Base-by-base conservation (phyloP, 2,888 invertebrate genomes). In the Cantharis rustica region DNA sequence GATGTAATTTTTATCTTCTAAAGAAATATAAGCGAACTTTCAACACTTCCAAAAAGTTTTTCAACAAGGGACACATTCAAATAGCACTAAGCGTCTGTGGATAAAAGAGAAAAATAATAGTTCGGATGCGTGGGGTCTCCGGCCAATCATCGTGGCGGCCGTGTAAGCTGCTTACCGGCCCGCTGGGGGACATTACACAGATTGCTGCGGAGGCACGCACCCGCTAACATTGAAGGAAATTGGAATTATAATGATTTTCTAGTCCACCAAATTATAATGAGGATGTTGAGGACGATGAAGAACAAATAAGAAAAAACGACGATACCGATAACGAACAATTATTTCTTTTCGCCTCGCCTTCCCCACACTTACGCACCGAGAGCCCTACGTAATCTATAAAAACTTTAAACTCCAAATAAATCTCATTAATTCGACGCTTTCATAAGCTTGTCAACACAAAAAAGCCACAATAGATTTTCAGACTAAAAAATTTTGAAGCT, bases 111-210 rank as follows among this genome's bases (percentile, higher is more conserved):
- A 85, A 84, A 84, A 85, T 84, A 84, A 84, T 82, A 82, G 84
- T 82, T 82, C 80, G 79, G 81, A 80, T 82, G 81, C 82, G 82
- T 80, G 80, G 79, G 84, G 84, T 84, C 84, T 83, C 84, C 81
- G 83, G 81, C 83, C 85, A 86, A 86, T 85, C 85, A 85, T 86
- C 85, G 84, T 82, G 84, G 83, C 83, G 83, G 81, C 81, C 82
- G 83, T 82, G 84, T 86, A 86, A 86, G 86, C 86, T 84, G 85
- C 86, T 86, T 86, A 86, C 84, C 84, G 85, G 84, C 82, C 86
- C 86, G 79, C 78, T 79, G 86, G 86, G 87, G 86, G 82, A 85
- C 85, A 86, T 87, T 86, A 86, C 85, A 86, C 86, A 87, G 87
- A 87, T 87, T 87, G 86, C 86, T 82, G 83, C 80, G 81, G 82